Evolutionary conservation across 2,113 vertebrate species (phyloP).

Genomic region (Nothobranchius furzeri): DNA sequence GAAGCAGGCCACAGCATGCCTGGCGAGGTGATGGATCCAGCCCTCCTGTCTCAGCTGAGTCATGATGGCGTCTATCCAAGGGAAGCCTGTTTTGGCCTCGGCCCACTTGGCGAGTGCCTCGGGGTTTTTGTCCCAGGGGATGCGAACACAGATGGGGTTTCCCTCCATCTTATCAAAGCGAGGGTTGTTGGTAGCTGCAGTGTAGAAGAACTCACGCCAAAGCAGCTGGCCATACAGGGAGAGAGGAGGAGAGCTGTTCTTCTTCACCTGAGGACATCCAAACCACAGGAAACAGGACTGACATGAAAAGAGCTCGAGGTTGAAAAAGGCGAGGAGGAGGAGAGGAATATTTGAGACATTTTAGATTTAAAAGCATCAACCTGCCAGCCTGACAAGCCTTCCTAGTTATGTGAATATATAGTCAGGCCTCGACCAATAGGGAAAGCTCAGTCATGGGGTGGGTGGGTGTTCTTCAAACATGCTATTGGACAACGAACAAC

Average conservation of each 20-base stretch:
- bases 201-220: slow-evolving; percentile 82
- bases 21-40: too few relatives aligned
- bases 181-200: slow-evolving; percentile 78
- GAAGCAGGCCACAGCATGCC: too few relatives aligned
- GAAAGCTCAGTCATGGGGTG: too few relatives aligned
- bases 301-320: too few relatives aligned
- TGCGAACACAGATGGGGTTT: slow-evolving; percentile 81
- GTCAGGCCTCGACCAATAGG: too few relatives aligned
- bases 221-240: slow-evolving; percentile 81
- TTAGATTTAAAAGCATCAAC: too few relatives aligned
- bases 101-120: slow-evolving; percentile 81
- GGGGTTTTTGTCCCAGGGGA: slow-evolving; percentile 80
- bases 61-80: slow-evolving; percentile 85
- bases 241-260: slow-evolving; percentile 79
- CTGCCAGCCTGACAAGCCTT: too few relatives aligned
- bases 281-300: neutral
- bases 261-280: slow-evolving; percentile 71
- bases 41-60: slow-evolving; percentile 74
- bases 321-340: too few relatives aligned
- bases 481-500: too few relatives aligned
- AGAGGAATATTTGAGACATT: too few relatives aligned
- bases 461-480: too few relatives aligned
- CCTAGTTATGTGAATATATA: too few relatives aligned
- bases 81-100: slow-evolving; percentile 79
- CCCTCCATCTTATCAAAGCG: slow-evolving; percentile 82